phyloP scores from a whole-genome alignment of 2,888 invertebrate species.

The Argyresthia albistria region DNA sequence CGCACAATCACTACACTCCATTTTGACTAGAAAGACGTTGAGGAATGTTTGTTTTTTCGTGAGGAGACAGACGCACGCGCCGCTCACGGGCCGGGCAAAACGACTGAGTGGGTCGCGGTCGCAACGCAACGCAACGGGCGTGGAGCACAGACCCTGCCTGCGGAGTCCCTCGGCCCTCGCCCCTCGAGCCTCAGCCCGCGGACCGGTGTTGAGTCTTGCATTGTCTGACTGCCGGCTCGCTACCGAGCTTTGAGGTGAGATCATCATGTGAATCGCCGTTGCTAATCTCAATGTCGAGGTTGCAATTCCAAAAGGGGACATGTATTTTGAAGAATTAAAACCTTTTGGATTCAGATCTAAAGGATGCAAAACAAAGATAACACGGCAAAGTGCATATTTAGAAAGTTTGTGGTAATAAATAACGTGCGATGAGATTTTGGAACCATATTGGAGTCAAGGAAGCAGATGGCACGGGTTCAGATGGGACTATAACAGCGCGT shows the following conservation, averaged over 20 bases:
- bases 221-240: constrained; percentile 42
- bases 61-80: constrained; percentile 52
- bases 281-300: constrained; percentile 26
- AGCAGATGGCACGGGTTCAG: constrained; percentile 2
- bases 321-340: neutral
- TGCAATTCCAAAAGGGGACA: neutral
- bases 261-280: constrained; percentile 46
- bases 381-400: no score
- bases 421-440: no score
- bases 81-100: constrained; percentile 56
- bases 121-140: constrained; percentile 38
- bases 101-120: constrained; percentile 37
- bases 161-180: constrained; percentile 41
- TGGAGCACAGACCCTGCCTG: constrained; percentile 60
- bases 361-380: no score
- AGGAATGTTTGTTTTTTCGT: constrained; percentile 33
- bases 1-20: constrained; percentile 41
- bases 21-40: constrained; percentile 43
- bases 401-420: no score
- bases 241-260: constrained; percentile 42
- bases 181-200: constrained; percentile 30
- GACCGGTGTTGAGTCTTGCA: constrained; percentile 53
- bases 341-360: no score
- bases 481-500: constrained; percentile 24
- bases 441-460: no score